Evolutionary conservation across 2,888 invertebrate species (phyloP), one percentile per base, ranked within the genome.

Genomic region (Brachypterus glaber): DNA sequence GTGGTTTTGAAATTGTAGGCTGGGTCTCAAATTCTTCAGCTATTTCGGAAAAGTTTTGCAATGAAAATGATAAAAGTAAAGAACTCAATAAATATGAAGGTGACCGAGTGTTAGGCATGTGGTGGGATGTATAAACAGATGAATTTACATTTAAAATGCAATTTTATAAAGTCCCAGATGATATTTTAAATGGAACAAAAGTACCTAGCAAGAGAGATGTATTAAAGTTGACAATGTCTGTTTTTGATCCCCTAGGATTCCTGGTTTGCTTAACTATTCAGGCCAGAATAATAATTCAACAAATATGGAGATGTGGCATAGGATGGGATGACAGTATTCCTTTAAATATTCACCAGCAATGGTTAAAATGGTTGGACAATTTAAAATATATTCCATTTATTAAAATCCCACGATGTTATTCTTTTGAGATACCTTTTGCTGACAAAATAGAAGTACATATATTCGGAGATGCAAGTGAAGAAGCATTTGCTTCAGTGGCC

Each of bases 221-320:
- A 12, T 35, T 52, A 5, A 37, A 47, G 2, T 33, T 46, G 0
- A 43, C 50, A 3, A 55, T 50, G 57, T 55, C 51, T 1, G 30
- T 57, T 1, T 60, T 51, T 33, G 57, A 61, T 27, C 58, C 58
- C 0, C 29, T 56, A 0, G 57, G 55, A 3, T 35, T 55, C 1
- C 36, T 57, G 1, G 36, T 40, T 1, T 48, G 52, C 1, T 47
- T 51, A 3, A 40, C 47, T 1, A 35, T 54, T 1, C 29, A 43
- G 8, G 37, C 45, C 3, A 48, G 50, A 42, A 46, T 53, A 2
- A n/a, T 58, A 2, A 39, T 57, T 11, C 52, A 55, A 31, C 40
- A 52, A 4, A 48, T 55, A 9, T 55, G 50, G 51, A 39, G 39
- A 11, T 40, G 41, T 30, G 44, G 41, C 0, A 45, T 49, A 4